Evolutionary conservation across 2,888 invertebrate species (phyloP), one percentile per base, ranked within the genome.

Genomic region (Deladenus siricidicola): DNA sequence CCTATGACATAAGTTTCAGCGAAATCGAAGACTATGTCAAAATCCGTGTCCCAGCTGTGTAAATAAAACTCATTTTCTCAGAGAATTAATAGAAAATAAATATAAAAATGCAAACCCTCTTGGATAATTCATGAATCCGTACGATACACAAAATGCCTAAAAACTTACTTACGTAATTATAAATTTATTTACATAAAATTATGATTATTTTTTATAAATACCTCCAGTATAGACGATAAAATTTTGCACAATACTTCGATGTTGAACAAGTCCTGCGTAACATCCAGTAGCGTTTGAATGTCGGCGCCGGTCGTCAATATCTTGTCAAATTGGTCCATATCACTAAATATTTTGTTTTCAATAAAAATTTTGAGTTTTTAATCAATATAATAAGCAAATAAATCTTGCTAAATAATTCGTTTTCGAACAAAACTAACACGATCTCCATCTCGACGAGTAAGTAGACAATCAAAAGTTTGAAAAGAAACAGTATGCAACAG

Each of bases 191-290:
- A n/a, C n/a, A n/a, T n/a, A n/a, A n/a, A n/a, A n/a, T n/a, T n/a
- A n/a, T n/a, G n/a, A n/a, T n/a, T n/a, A n/a, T n/a, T n/a, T n/a
- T n/a, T 14, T 34, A 6, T 23, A 47, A 6, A 10, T 47, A 72
- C 74, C 67, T 75, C 75, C 2, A 73, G 21, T 26, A 73, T 24
- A 29, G 70, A 69, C 44, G 68, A 70, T 19, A 73, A 26, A 6
- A 73, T 24, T 61, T 75, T 75, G 47, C 66, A 64, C 2, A 68
- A 26, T 4, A 78, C 53, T 65, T 78, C 78, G 34, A 75, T 47
- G 44, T 76, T 74, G n/a, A 78, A 73, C n/a, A 78, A 63, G 4
- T 65, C 71, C 44, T 78, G 76, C 6, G 75, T 77, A 3, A 77
- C 47, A 28, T 70, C 71, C 45, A 78, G 77, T 6, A 78, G 65